Conservation (phyloP, 1,140 invertebrate genomes). For the Pogonomyrmex barbatus region DNA sequence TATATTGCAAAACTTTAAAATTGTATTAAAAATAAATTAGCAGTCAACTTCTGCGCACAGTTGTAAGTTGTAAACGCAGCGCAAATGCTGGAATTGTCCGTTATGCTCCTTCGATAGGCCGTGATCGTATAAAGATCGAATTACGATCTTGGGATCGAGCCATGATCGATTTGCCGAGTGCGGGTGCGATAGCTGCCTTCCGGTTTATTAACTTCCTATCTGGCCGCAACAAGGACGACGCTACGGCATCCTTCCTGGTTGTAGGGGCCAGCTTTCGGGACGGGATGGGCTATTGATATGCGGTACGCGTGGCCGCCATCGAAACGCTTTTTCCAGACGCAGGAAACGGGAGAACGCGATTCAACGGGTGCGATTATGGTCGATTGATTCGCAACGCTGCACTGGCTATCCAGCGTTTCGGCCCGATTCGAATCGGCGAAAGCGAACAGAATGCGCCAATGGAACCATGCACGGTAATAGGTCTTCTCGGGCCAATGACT, state of each 20-base stretch:
- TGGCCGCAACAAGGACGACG: constrained; percentile 53
- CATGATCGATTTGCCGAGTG: constrained; percentile 65
- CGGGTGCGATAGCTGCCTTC: constrained; percentile 47
- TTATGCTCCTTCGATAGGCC: constrained; percentile 12
- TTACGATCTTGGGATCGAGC: constrained; percentile 47
- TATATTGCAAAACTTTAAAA: background rate
- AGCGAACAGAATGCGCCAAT: constrained; percentile 54
- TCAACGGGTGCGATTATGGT: constrained; percentile 65
- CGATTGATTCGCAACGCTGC: constrained; percentile 72
- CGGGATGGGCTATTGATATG: constrained; percentile 69
- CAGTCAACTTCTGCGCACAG: background rate
- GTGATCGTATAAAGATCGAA: constrained; percentile 39
- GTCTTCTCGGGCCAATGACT: background rate
- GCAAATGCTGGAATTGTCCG: background rate
- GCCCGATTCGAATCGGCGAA: constrained; percentile 54
- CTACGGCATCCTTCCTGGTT: constrained; percentile 61
- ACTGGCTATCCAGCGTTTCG: constrained; percentile 37
- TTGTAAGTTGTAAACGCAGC: background rate
- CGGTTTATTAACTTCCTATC: constrained; percentile 68
- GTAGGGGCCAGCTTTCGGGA: constrained; percentile 49
- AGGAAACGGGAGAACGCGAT: constrained; percentile 28
- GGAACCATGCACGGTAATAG: background rate
- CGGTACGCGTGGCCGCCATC: constrained; percentile 69
- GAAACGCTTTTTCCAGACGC: constrained; percentile 66
- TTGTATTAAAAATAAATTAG: background rate